Evolutionary conservation across 2,888 invertebrate species (phyloP), one percentile per base, ranked within the genome.

Genomic region (Drosophila paramelanica): DNA sequence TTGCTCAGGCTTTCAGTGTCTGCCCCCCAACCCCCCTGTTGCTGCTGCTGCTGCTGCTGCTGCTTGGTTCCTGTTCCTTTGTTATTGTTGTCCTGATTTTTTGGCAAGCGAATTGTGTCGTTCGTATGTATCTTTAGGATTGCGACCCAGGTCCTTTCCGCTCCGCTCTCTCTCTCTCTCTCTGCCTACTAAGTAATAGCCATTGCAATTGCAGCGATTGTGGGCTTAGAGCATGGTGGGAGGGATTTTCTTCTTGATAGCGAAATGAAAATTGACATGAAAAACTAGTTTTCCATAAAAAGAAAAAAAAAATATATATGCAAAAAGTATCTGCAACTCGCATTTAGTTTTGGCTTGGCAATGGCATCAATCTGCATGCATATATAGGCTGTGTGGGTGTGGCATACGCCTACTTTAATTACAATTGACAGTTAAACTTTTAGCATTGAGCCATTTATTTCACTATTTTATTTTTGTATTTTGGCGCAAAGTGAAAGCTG

Each of bases 31-130:
- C 10, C 17, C 5, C 8, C 11, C 7, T 3, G 13, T 41, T 27
- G 8, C 57, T 25, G n/a, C 31, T 27, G 49, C 53, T 61, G 14
- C 41, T 27, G 8, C 57, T 25, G n/a, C 38, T 27, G 49, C 57
- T 61, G 56, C 61, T 67, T 45, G 43, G 51, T 61, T 72, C 57
- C 70, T 67, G 69, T 75, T 41, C 27, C 58, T 58, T 69, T 81
- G 70, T 73, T 73, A 60, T 75, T 81, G 64, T 73, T 81, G 85
- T 72, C 64, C 64, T 60, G 70, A 66, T 67, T 77, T 83, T 80
- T 74, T 72, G 79, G 74, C 77, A 79, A 56, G 66, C 66, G 71
- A 84, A 81, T 68, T 88, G 83, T 89, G 82, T 80, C 81, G 79
- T 70, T 77, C 53, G 82, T 88, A 66, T 85, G 79, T 90, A 83